Evolutionary conservation across 1,140 invertebrate species (phyloP).

Genomic region (Colletes latitarsis): DNA sequence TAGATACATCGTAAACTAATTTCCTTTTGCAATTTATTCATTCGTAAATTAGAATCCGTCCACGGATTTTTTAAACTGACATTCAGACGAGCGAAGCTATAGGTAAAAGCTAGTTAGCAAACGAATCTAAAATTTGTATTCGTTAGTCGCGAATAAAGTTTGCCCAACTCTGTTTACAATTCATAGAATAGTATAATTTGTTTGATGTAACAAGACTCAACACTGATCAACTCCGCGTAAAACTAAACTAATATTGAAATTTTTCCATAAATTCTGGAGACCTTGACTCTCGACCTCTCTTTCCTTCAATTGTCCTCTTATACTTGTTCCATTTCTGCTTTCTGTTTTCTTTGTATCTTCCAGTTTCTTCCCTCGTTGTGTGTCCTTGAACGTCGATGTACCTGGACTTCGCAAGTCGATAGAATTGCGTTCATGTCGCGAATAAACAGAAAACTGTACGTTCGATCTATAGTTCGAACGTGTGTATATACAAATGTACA

Average conservation of each 20-base stretch:
- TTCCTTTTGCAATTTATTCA: too few species aligned
- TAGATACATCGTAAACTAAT: too few species aligned
- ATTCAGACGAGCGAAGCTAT: too few species aligned
- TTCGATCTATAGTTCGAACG: not conserved
- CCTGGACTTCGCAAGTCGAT: conserved; percentile 31
- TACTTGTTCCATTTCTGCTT: conserved; percentile 24
- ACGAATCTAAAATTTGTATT: too few species aligned
- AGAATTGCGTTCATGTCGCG: conserved; percentile 5
- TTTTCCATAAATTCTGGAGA: not conserved
- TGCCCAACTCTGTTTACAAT: not conserved
- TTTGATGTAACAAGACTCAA: conserved; percentile 5
- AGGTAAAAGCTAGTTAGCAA: too few species aligned
- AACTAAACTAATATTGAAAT: not conserved
- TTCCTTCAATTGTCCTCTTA: conserved; percentile 6
- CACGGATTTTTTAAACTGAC: too few species aligned
- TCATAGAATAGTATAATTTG: not conserved
- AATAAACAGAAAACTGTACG: conserved; percentile 1
- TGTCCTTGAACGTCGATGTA: conserved; percentile 22
- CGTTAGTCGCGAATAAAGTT: too few species aligned
- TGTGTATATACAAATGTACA: not conserved
- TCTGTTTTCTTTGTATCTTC: conserved; percentile 44
- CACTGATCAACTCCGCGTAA: not conserved
- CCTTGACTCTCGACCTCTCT: conserved; percentile 20
- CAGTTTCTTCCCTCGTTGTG: conserved; percentile 24
- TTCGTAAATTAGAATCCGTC: too few species aligned